These are phyloP conservation scores for Hydrophis major DNA, from an alignment of 2,797 vertebrate species.

Conservation along the genomic window DNA sequence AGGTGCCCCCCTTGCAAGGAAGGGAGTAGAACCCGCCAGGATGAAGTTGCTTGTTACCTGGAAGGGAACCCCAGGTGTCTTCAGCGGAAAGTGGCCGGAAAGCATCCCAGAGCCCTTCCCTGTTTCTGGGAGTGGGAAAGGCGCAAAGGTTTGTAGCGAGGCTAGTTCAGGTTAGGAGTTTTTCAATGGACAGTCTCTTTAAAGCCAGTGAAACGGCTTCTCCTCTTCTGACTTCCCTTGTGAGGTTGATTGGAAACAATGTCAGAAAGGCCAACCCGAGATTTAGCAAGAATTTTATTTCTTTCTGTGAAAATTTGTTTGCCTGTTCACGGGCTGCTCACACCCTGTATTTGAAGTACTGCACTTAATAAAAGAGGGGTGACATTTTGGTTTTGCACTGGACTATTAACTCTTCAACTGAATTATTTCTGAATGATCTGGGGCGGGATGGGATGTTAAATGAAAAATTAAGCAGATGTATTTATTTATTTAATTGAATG, in stretches of 20 bases:
- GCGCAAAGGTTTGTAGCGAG: too few relatives aligned
- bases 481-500: too few relatives aligned
- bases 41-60: too few relatives aligned
- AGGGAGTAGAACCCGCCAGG: too few relatives aligned
- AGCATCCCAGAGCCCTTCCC: too few relatives aligned
- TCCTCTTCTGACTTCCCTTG: background rate
- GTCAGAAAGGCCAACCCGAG: background rate
- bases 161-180: background rate
- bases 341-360: background rate
- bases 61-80: too few relatives aligned
- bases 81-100: too few relatives aligned
- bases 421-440: background rate
- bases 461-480: background rate
- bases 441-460: background rate
- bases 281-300: background rate
- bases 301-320: background rate
- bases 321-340: background rate
- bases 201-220: background rate
- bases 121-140: too few relatives aligned
- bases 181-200: background rate
- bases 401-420: background rate
- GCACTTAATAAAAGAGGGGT: background rate
- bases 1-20: too few relatives aligned
- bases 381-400: background rate
- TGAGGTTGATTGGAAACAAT: background rate